These are phyloP conservation scores for Euzophera pinguis DNA, from an alignment of 2,888 invertebrate genomes.

Conservation along the genomic window DNA sequence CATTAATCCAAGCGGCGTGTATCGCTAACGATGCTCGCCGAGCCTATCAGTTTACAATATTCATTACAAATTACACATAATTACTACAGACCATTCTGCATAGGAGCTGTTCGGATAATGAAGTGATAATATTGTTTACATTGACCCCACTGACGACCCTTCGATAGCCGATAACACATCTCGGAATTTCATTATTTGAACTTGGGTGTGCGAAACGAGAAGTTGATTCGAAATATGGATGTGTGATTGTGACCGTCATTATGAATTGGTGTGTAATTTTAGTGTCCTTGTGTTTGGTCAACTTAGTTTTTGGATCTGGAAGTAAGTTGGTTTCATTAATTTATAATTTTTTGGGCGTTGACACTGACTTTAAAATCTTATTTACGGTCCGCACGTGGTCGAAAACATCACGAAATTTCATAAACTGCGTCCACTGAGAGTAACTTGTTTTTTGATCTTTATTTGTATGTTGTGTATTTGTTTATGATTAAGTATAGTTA, in stretches of 20 bases:
- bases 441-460: too few relatives aligned
- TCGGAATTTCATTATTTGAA: constrained; percentile 55
- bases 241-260: constrained; percentile 40
- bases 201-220: constrained; percentile 42
- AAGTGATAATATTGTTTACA: constrained; percentile 62
- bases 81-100: constrained; percentile 36
- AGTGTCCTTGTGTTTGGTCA: constrained; percentile 57
- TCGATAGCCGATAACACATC: constrained; percentile 37
- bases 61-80: constrained; percentile 45
- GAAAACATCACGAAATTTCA: too few relatives aligned
- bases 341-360: too few relatives aligned
- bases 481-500: too few relatives aligned
- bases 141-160: constrained; percentile 57
- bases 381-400: too few relatives aligned
- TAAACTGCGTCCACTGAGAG: too few relatives aligned
- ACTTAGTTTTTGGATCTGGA: constrained; percentile 58
- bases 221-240: constrained; percentile 44
- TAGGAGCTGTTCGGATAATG: constrained; percentile 48
- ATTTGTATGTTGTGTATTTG: too few relatives aligned
- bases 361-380: too few relatives aligned
- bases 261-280: constrained; percentile 65
- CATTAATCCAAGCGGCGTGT: constrained; percentile 11
- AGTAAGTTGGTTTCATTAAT: constrained; percentile 32
- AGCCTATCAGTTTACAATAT: constrained; percentile 37
- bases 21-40: constrained; percentile 23